Conservation (phyloP, 2,888 invertebrate species). For the Drosophila borborema region DNA sequence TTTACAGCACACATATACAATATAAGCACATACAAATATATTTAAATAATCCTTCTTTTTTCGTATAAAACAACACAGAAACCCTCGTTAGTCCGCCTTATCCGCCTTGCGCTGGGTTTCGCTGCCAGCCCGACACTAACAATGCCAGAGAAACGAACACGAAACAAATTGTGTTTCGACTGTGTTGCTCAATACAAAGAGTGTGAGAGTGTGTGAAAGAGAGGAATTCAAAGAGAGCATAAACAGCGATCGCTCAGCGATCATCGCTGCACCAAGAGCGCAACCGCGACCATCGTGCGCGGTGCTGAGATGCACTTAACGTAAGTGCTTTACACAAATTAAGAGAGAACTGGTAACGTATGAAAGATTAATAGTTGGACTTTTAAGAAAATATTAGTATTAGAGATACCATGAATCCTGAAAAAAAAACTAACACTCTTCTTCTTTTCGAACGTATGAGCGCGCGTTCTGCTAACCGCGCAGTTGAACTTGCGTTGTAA, state of each 20-base stretch:
- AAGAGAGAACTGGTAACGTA: not conserved
- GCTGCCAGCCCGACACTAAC: constrained; percentile 43
- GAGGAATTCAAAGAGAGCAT: not conserved
- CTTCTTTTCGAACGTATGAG: no score
- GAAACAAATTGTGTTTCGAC: constrained; percentile 28
- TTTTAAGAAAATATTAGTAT: not conserved
- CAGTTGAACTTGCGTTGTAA: no score
- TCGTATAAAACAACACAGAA: constrained; percentile 24
- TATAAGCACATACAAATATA: constrained; percentile 12
- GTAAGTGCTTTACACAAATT: not conserved
- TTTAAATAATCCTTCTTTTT: constrained; percentile 48
- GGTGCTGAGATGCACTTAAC: constrained; percentile 7
- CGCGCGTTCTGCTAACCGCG: no score
- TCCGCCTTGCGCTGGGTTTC: constrained; percentile 53
- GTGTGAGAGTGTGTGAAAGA: not conserved
- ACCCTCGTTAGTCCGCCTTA: constrained; percentile 47
- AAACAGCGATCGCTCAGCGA: constrained; percentile 11
- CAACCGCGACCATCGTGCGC: not conserved
- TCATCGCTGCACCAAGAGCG: not conserved
- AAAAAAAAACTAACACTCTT: no score
- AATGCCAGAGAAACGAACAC: constrained; percentile 26
- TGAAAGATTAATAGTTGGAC: not conserved
- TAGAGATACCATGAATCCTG: no score
- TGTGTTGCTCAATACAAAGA: constrained; percentile 2
- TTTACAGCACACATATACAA: constrained; percentile 4